Base-by-base conservation (phyloP, 2,113 vertebrate genomes). In the Eurystomus gularis region DNA sequence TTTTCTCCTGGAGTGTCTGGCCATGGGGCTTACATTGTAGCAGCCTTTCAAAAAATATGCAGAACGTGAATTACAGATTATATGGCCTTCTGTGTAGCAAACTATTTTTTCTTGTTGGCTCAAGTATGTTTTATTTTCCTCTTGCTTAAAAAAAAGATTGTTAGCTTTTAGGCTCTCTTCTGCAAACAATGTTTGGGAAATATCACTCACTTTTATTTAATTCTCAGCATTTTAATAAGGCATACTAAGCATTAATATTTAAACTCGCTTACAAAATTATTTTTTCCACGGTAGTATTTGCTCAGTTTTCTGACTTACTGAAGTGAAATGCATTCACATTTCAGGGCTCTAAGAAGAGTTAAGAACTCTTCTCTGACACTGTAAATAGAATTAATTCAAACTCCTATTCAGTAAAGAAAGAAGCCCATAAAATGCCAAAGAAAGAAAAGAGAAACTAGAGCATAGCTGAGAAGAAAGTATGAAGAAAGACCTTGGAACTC, bases 131-230 rank as follows among this genome's bases (percentile, higher is more conserved):
- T 82, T 91, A 49, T 92, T 89, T 88, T 95, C 21, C 21, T 70
- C 17, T 68, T 60, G 12, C 29, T 72, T 46, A 68, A 87, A 89
- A 42, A 61, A 62, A 91, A 52, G 9, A 81, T 83, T 79, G 80
- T 91, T 95, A 92, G 94, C 61, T 95, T 94, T 94, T 88, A 96
- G 94, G 48, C 29, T 88, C 44, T 82, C 58, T 78, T 87, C 83
- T 88, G 65, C 86, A 96, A 96, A 96, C 81, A 97, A 33, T 73
- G 82, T 84, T 86, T 91, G 44, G 52, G 82, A 97, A 93, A 91
- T 86, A 97, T 94, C 90, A 86, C 18, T 95, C 90, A 66, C 77
- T 96, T 97, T 97, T 91, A 95, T 92, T 96, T 95, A 97, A 97
- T 97, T 97, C 84, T 93, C 37, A 84, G 84, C 94, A 91, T 96